These are phyloP conservation scores for Tragelaphus imberbis DNA, from an alignment of 2,113 vertebrate species.

Conservation along the genomic window DNA sequence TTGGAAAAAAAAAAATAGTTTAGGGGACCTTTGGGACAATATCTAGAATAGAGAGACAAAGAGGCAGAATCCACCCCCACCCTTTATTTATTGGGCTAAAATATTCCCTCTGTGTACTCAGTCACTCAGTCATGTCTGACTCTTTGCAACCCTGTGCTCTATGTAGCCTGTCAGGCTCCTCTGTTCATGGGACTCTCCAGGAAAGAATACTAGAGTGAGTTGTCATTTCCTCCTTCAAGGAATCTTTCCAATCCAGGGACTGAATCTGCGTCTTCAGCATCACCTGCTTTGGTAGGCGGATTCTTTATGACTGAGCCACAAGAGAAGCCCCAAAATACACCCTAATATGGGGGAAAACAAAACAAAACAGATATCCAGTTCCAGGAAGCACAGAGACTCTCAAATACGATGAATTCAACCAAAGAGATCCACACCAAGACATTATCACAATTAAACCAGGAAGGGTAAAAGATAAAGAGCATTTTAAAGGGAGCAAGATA, in stretches of 20 bases:
- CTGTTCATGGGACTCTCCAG: not conserved
- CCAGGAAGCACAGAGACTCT: not conserved
- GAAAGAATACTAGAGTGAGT: not conserved
- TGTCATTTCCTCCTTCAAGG: not conserved
- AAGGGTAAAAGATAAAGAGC: not conserved
- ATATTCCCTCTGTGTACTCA: not conserved
- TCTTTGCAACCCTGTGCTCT: not conserved
- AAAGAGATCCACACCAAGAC: not conserved
- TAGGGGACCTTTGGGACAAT: not conserved
- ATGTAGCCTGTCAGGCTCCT: not conserved
- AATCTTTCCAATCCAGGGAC: not conserved
- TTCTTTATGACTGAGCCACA: not conserved
- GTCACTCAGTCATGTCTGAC: not conserved
- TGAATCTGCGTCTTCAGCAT: accelerated
- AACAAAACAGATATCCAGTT: not conserved
- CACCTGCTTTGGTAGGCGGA: accelerated
- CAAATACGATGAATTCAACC: not conserved
- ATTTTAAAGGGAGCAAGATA: not conserved
- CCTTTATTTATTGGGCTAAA: not conserved
- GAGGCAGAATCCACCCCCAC: not conserved
- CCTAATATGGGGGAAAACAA: not conserved
- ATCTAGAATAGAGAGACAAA: not conserved
- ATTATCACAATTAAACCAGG: not conserved
- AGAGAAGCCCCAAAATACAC: not conserved
- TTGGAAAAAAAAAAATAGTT: not conserved